These are phyloP conservation scores for Tribolium castaneum DNA, from an alignment of 1,140 invertebrate species.

Conservation along the genomic window DNA sequence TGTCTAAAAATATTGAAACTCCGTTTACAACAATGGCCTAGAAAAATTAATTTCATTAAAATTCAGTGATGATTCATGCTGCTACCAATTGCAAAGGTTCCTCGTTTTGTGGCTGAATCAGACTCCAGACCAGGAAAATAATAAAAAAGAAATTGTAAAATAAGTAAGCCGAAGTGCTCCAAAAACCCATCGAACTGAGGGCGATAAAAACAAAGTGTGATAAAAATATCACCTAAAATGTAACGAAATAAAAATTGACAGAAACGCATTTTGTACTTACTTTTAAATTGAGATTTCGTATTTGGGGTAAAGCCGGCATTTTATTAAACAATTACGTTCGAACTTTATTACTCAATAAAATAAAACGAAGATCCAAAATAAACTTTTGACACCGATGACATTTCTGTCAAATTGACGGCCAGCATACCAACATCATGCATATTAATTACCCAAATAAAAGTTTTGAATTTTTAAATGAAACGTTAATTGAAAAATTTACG, in stretches of 20 bases:
- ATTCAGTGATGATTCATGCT: not conserved
- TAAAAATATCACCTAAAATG: slow-evolving; percentile 44
- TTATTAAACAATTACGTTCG: slow-evolving; percentile 5
- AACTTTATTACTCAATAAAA: not conserved
- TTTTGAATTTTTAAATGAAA: no score
- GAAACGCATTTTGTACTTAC: not conserved
- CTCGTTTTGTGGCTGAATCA: slow-evolving; percentile 19
- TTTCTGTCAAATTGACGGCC: not conserved
- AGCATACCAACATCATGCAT: not conserved
- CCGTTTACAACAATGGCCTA: slow-evolving; percentile 44
- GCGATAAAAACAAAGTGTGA: slow-evolving; percentile 44
- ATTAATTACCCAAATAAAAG: not conserved
- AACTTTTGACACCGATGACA: slow-evolving; percentile 5
- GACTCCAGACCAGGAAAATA: slow-evolving; percentile 41
- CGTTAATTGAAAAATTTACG: not conserved
- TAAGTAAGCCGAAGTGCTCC: slow-evolving; percentile 38
- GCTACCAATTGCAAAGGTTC: slow-evolving; percentile 47
- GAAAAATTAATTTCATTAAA: slow-evolving; percentile 21
- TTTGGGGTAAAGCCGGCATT: slow-evolving; percentile 29
- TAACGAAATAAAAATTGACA: not conserved
- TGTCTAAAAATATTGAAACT: slow-evolving; percentile 40
- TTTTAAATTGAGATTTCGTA: slow-evolving; percentile 26
- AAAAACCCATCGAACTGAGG: slow-evolving; percentile 41
- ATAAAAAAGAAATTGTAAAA: slow-evolving; percentile 46
- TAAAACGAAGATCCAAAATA: slow-evolving; percentile 23